Evolutionary conservation across 1,140 invertebrate species (phyloP).

Genomic region (Papilio polyxenes): DNA sequence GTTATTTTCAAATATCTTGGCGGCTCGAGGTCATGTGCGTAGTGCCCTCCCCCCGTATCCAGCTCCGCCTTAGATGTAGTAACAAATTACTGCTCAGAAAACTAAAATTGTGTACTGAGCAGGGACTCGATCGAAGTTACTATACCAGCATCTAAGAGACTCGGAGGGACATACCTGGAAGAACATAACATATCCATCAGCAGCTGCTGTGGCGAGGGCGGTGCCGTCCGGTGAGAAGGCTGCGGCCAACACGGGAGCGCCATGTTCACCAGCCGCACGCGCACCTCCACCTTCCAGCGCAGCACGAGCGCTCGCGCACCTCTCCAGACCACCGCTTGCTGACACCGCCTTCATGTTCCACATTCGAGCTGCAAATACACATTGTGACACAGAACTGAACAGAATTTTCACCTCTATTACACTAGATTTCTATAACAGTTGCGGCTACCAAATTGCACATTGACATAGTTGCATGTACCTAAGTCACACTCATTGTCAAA

Average conservation of each 20-base stretch:
- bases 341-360: conserved; percentile 60
- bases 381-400: neutral
- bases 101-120: too few species aligned
- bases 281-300: conserved; percentile 66
- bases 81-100: too few species aligned
- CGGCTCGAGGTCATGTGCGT: too few species aligned
- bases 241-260: conserved; percentile 89
- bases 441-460: too few species aligned
- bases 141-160: too few species aligned
- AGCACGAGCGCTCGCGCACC: conserved; percentile 49
- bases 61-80: too few species aligned
- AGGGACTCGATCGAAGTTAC: too few species aligned
- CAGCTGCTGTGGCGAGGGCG: conserved; percentile 92
- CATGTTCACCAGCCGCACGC: conserved; percentile 50
- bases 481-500: too few species aligned
- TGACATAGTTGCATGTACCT: too few species aligned
- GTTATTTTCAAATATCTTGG: too few species aligned
- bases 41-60: too few species aligned
- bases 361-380: conserved; percentile 58
- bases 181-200: conserved; percentile 94
- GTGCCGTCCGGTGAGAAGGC: conserved; percentile 96
- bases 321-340: conserved; percentile 31
- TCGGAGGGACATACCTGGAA: conserved; percentile 85
- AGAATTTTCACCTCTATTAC: neutral
- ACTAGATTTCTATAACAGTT: too few species aligned